Evolutionary conservation across 2,113 vertebrate species (phyloP).

Genomic region (Cairina moschata): DNA sequence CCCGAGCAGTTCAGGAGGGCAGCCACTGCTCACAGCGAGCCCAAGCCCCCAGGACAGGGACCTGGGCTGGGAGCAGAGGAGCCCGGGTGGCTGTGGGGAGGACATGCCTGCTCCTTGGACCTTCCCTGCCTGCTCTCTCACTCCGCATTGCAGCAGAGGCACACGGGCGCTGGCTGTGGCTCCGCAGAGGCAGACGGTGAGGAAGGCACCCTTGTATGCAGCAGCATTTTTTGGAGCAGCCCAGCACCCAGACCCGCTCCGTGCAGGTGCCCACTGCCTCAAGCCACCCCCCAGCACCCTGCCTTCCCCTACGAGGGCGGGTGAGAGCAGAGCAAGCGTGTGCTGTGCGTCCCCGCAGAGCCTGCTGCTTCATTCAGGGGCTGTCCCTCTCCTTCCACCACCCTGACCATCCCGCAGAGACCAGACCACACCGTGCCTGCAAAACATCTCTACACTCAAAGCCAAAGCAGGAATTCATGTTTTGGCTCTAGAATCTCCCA

Average conservation of each 20-base stretch:
- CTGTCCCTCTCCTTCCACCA: not conserved
- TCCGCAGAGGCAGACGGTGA: not conserved
- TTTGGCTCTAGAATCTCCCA: not conserved
- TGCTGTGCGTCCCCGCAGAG: not conserved
- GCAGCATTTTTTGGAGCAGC: not conserved
- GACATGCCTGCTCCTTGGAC: not conserved
- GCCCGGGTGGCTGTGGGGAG: not conserved
- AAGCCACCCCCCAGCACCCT: not conserved
- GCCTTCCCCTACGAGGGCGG: not conserved
- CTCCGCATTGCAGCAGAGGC: conserved; percentile 29
- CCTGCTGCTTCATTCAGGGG: not conserved
- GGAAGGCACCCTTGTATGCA: not conserved
- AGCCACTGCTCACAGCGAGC: not conserved
- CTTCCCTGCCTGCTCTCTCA: not conserved
- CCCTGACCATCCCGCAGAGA: not conserved
- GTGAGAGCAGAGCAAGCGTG: fast-evolving
- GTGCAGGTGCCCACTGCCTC: not conserved
- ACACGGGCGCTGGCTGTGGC: fast-evolving
- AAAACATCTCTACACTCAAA: not conserved
- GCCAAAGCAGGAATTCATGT: not conserved
- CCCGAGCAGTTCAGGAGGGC: not conserved
- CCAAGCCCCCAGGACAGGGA: not conserved
- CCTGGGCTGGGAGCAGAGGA: fast-evolving
- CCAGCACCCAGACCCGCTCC: not conserved
- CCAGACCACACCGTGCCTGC: not conserved